phyloP scores from a whole-genome alignment of 1,140 invertebrate genomes.

The Plectrocnemia conspersa region DNA sequence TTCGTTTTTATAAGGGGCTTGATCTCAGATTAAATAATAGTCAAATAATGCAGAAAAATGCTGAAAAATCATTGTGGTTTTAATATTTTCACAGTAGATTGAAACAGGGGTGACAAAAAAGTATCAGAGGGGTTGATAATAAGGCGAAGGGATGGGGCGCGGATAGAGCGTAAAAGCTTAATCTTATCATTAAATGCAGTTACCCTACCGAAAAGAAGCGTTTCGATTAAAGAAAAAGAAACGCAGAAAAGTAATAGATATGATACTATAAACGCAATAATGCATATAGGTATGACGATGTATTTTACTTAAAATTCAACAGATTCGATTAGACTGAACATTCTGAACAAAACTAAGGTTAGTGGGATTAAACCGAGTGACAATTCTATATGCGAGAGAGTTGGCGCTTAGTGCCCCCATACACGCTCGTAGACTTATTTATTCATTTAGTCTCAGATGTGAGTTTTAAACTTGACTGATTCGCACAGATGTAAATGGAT shows the following conservation, averaged over 20 bases:
- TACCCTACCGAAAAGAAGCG: not conserved
- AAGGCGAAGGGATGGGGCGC: constrained; percentile 21
- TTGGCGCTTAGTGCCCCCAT: constrained; percentile 2
- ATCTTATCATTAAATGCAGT: constrained; percentile 33
- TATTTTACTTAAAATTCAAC: too few species aligned
- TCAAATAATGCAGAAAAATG: constrained; percentile 26
- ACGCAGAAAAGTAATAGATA: not conserved
- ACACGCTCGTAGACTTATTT: constrained; percentile 16
- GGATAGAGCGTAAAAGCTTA: constrained; percentile 34
- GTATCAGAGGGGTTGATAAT: constrained; percentile 27
- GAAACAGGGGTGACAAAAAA: constrained; percentile 34
- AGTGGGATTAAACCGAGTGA: constrained; percentile 1
- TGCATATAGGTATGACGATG: not conserved
- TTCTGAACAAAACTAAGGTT: constrained; percentile 1
- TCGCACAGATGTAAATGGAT: constrained; percentile 27
- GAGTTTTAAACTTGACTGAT: constrained; percentile 32
- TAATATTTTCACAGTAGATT: constrained; percentile 31
- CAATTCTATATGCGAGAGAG: not conserved
- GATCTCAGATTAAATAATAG: constrained; percentile 15
- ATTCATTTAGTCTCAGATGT: constrained; percentile 23
- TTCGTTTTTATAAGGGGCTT: constrained; percentile 11
- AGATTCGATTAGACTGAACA: not conserved
- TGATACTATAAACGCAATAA: not conserved
- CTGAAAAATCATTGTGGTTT: constrained; percentile 28
- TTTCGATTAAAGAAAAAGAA: not conserved